These are phyloP conservation scores for Cyanoramphus novaezelandiae DNA, from an alignment of 2,113 vertebrate species.

Conservation along the genomic window DNA sequence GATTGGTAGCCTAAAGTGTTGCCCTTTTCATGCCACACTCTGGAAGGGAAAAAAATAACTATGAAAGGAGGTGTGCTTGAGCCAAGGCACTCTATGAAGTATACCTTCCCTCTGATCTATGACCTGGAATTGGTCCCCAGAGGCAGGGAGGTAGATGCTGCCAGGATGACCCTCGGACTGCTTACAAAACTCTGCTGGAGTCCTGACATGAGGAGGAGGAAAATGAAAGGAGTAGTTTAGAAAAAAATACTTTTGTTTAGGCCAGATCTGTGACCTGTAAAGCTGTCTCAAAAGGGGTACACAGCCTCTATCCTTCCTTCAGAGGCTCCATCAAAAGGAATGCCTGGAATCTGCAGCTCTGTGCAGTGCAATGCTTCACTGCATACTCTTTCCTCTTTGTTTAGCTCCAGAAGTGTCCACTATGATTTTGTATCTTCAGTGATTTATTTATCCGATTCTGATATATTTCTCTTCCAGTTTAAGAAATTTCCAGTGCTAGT, in stretches of 20 bases:
- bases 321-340: slow-evolving; percentile 60
- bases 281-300: slow-evolving; percentile 41
- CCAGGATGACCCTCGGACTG: slow-evolving; percentile 37
- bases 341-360: slow-evolving; percentile 55
- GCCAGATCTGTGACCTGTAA: slow-evolving; percentile 61
- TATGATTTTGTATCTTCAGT: not conserved
- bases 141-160: slow-evolving; percentile 40
- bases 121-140: slow-evolving; percentile 53
- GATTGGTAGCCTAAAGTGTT: slow-evolving; percentile 52
- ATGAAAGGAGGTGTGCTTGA: slow-evolving; percentile 43
- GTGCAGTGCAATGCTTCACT: slow-evolving; percentile 26
- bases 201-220: slow-evolving; percentile 52
- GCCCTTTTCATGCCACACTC: slow-evolving; percentile 55
- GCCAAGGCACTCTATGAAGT: slow-evolving; percentile 27
- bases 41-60: not conserved
- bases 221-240: slow-evolving; percentile 61
- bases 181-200: slow-evolving; percentile 65
- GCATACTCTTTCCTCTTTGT: not conserved
- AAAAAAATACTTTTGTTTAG: slow-evolving; percentile 67
- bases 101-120: slow-evolving; percentile 54
- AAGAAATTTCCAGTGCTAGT: not conserved
- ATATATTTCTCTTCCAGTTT: not conserved
- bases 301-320: slow-evolving; percentile 43
- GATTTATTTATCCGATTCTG: not conserved
- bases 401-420: not conserved